Evolutionary conservation across 2,113 vertebrate species (phyloP).

Genomic region (Colius striatus): DNA sequence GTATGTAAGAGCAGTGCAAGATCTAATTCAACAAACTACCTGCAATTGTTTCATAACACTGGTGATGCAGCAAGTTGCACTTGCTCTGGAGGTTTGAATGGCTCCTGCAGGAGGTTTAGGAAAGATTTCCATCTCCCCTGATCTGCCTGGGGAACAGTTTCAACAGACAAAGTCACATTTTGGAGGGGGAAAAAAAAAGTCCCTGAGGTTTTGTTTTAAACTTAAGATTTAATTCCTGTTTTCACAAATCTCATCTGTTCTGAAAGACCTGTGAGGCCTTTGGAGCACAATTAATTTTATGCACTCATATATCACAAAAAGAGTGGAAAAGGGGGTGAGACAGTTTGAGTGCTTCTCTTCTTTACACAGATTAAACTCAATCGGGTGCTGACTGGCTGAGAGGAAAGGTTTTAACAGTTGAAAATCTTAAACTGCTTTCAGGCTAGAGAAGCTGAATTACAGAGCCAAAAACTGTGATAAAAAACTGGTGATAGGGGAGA

Average conservation of each 20-base stretch:
- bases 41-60: not conserved
- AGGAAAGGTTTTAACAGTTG: not conserved
- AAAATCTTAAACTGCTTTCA: constrained; percentile 7
- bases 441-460: not conserved
- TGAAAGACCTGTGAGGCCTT: not conserved
- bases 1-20: accelerated
- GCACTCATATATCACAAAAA: not conserved
- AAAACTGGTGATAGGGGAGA: not conserved
- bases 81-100: not conserved
- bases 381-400: not conserved
- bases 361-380: not conserved
- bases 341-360: not conserved
- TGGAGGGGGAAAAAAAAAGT: not conserved
- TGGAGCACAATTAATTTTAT: constrained; percentile 1
- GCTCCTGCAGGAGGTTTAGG: not conserved
- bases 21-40: not conserved
- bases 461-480: not conserved
- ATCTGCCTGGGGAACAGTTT: not conserved
- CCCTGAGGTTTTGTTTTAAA: not conserved
- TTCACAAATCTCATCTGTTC: not conserved
- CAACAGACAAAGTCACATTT: not conserved
- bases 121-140: not conserved
- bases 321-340: not conserved
- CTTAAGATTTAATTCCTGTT: not conserved
- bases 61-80: not conserved